Base-by-base conservation (phyloP, 2,888 invertebrate genomes). In the Globia sparganii region DNA sequence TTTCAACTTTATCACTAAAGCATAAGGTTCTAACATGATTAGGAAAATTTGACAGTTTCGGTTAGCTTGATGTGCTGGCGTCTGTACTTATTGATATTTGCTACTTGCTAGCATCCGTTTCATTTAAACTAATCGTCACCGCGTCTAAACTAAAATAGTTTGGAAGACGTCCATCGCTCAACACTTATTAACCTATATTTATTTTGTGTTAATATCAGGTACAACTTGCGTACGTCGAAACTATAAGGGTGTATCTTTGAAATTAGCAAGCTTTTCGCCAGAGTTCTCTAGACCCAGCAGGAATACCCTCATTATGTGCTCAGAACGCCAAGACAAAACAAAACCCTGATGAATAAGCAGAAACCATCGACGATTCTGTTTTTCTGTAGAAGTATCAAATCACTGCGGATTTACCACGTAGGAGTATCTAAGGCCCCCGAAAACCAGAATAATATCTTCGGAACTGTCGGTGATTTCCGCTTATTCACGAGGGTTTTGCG, bases 401-500 rank as follows among this genome's bases (percentile, higher is more conserved):
- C 25, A 40, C 11, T 18, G 1, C n/a, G 3, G 8, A 56, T 43
- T 65, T 58, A 75, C 28, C 62, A 43, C 6, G 15, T 34, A 66
- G 21, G 28, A 72, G 11, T 49, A 18, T 2, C 31, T n/a, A 18
- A 61, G 0, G 15, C n/a, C 61, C n/a, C 21, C n/a, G 15, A 11
- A 59, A 64, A 64, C 43, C 6, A 31, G 1, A 34, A 43, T 15
- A 53, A 25, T 21, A 8, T 18, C 6, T 28, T 43, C 28, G 37
- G 53, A 65, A 74, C n/a, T 61, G 21, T 21, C 62, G 4, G 9
- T 58, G 13, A 46, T 67, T 70, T 81, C 77, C 77, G 49, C 40
- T 77, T 67, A 81, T 46, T 37, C 66, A 49, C 28, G 58, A 62
- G 80, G 77, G 61, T 70, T 80, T 71, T 66, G 40, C n/a, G 56